Base-by-base conservation (phyloP, 2,797 vertebrate species). In the Anas bahamensis region DNA sequence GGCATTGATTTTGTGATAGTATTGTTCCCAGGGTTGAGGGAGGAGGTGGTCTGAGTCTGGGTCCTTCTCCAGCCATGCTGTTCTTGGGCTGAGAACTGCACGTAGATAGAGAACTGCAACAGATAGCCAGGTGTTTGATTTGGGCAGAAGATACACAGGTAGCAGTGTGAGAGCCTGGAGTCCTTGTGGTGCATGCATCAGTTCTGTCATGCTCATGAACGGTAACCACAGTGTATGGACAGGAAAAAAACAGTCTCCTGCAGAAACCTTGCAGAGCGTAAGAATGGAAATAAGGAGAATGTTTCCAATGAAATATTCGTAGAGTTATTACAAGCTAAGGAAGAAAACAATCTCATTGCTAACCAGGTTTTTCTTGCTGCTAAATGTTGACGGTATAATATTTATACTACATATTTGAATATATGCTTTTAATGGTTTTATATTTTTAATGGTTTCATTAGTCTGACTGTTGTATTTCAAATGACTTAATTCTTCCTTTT, bases 401-500 rank as follows among this genome's bases (percentile, higher is more conserved):
- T 37, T 19, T 85, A 3, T 60, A n/a, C 23, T 66, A 28, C 23
- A 31, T 1, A 3, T 77, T 37, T 70, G 17, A 72, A 48, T 70
- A 37, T 53, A 18, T 37, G 22, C 29, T 15, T 69, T 55, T 46
- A 41, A 22, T 86, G n/a, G 72, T 88, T 90, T 92, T 11, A 33
- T 88, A 50, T 50, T 63, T 75, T 55, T 57, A 41, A 22, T 82
- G n/a, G 78, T 89, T 92, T 92, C 13, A 39, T 86, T 35, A 52
- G 33, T 26, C 78, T 72, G 59, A 83, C 31, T 79, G 87, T 69
- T 60, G 31, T 85, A 60, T 87, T 89, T 87, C 19, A 73, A 92
- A 73, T 29, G 61, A 50, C 57, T 57, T 90, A 76, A 64, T 95
- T 90, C n/a, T 89, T 93, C 15, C 29, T 65, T 92, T 76, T 64